Conservation (phyloP, 2,113 vertebrate species). For the Chlorodrepanis virens region DNA sequence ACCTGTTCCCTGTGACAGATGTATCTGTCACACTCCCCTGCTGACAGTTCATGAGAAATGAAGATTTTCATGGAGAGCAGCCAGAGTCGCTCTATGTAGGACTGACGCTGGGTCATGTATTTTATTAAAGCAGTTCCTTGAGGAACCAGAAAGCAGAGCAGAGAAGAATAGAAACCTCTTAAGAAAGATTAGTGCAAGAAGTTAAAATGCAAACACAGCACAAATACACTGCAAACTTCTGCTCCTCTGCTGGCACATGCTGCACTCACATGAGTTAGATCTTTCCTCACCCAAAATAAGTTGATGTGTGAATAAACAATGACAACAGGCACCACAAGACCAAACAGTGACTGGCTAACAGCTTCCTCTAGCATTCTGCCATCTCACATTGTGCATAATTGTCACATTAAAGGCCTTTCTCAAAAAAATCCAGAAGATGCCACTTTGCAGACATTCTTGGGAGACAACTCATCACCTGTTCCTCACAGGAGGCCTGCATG, state of each 20-base stretch:
- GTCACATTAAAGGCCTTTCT: neutral
- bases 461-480: neutral
- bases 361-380: neutral
- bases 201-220: neutral
- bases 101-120: neutral
- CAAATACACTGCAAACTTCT: neutral
- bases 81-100: neutral
- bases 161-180: constrained; percentile 5
- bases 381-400: neutral
- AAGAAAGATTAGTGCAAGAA: neutral
- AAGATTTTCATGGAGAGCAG: neutral
- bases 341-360: neutral
- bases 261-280: neutral
- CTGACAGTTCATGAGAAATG: neutral
- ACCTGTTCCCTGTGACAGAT: neutral
- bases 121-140: neutral
- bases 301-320: neutral
- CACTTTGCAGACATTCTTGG: neutral
- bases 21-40: neutral
- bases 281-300: constrained; percentile 14
- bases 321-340: neutral
- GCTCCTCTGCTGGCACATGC: neutral
- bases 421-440: neutral
- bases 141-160: neutral
- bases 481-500: neutral